Evolutionary conservation across 2,797 vertebrate species (phyloP).

Genomic region (Potorous gilbertii): DNA sequence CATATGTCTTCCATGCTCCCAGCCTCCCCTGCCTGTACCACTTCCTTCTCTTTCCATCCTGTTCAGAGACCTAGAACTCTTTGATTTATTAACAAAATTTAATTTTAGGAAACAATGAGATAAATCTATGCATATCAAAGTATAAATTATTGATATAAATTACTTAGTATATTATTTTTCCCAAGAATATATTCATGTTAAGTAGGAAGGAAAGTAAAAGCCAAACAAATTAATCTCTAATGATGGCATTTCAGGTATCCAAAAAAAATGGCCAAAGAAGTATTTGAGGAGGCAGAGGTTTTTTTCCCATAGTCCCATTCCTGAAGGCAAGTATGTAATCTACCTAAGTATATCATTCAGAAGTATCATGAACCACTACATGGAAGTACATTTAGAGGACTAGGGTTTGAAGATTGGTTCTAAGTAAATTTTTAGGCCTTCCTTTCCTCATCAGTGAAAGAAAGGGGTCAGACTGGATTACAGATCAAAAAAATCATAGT

Average conservation of each 20-base stretch:
- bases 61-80: neutral
- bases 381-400: neutral
- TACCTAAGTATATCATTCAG: neutral
- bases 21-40: neutral
- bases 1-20: neutral
- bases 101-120: neutral
- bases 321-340: neutral
- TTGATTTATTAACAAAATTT: neutral
- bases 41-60: neutral
- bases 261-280: neutral
- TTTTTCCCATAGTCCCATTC: neutral
- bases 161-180: neutral
- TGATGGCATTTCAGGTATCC: neutral
- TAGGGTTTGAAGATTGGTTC: neutral
- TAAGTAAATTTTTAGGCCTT: neutral
- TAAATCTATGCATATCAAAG: neutral
- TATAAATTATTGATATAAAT: neutral
- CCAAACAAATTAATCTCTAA: neutral
- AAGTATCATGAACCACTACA: neutral
- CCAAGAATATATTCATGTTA: neutral
- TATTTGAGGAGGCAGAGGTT: neutral
- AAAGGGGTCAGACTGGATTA: neutral
- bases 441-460: neutral
- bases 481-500: neutral
- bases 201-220: neutral